These are phyloP conservation scores for Caenorhabditis sp. DNA, from an alignment of 2,888 invertebrate genomes.

Conservation along the genomic window DNA sequence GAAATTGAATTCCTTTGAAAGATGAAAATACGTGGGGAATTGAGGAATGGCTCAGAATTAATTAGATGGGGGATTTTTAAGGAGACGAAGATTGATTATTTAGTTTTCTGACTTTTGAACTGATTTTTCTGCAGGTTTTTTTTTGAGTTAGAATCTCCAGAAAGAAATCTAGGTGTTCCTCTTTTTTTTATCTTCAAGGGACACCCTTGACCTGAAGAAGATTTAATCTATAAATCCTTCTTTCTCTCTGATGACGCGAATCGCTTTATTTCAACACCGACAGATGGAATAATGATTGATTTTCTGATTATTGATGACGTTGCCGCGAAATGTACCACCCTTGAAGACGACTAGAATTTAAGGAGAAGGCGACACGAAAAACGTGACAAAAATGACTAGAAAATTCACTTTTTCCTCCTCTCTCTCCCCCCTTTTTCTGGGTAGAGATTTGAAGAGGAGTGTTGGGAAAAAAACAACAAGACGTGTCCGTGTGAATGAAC, in stretches of 20 bases:
- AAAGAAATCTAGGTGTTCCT: neutral
- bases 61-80: neutral
- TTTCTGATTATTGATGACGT: neutral
- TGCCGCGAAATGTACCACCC: neutral
- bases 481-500: too few species aligned
- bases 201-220: neutral
- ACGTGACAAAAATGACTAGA: conserved; percentile 3
- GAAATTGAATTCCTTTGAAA: neutral
- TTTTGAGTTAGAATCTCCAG: too few species aligned
- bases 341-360: neutral
- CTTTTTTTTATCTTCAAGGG: too few species aligned
- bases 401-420: neutral
- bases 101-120: too few species aligned
- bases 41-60: neutral
- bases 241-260: neutral
- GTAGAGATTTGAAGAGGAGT: neutral
- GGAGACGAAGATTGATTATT: too few species aligned
- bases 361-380: neutral
- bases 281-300: neutral
- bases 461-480: neutral
- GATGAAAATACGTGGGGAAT: neutral
- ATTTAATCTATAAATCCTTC: neutral
- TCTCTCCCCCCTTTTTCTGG: neutral
- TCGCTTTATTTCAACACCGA: neutral
- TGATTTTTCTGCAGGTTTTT: too few species aligned